A percentile compares a stretch with the other conserved stretches of the same genome.
These are phyloP conservation scores for Lamellibrachia luymesi DNA, from an alignment of 1,140 invertebrate genomes.

Conservation along the genomic window DNA sequence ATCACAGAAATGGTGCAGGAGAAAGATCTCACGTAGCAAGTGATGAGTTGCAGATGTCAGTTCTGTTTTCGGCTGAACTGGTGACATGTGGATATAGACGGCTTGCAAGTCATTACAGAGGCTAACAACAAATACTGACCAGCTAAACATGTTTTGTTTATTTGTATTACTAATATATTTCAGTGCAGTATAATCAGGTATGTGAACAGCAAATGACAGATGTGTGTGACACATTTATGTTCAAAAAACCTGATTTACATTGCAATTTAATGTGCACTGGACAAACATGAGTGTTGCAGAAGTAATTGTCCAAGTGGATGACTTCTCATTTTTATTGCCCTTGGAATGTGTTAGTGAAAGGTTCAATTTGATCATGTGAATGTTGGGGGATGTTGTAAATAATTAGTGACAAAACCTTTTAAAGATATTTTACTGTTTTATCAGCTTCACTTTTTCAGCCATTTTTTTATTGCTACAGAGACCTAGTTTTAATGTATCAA, in stretches of 20 bases:
- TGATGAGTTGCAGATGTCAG: no score
- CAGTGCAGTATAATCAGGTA: neutral
- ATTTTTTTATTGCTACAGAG: no score
- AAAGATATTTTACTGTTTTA: neutral
- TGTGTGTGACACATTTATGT: neutral
- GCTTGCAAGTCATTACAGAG: neutral
- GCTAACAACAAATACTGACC: neutral
- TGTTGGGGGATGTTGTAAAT: neutral
- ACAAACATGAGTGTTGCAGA: neutral
- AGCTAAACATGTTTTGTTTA: neutral
- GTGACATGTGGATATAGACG: neutral
- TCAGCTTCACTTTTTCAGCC: neutral
- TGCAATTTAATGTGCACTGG: neutral
- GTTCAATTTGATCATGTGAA: neutral
- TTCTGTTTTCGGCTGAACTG: no score
- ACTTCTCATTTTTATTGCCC: neutral
- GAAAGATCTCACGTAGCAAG: neutral
- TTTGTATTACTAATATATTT: neutral
- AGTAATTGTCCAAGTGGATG: neutral
- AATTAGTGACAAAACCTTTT: neutral
- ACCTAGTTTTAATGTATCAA: no score
- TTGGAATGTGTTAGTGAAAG: neutral
- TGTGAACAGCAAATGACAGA: neutral
- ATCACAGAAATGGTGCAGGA: neutral
- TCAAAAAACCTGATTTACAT: neutral